phyloP scores from a whole-genome alignment of 2,113 vertebrate genomes.

The Thunnus thynnus region DNA sequence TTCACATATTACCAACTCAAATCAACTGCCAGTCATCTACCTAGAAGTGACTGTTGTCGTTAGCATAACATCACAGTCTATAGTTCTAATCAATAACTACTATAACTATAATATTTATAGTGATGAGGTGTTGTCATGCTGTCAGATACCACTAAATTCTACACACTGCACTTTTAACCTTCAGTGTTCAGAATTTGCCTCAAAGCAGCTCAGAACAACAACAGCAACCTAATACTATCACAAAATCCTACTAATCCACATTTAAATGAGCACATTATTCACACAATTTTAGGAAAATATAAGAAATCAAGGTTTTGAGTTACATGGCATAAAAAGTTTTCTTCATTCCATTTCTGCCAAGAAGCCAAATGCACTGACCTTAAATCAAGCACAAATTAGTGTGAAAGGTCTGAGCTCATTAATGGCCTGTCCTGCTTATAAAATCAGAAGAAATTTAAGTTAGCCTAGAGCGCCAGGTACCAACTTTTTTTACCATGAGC shows the following conservation, averaged over 20 bases:
- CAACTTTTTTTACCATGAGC: neutral
- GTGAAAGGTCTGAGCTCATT: conserved; percentile 21
- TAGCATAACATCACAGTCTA: no score
- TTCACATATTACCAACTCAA: no score
- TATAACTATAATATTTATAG: no score
- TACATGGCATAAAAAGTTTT: neutral
- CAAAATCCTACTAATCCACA: conserved; percentile 14
- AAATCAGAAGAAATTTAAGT: conserved; percentile 1
- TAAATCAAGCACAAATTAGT: conserved; percentile 4
- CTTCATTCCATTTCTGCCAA: neutral
- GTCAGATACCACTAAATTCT: no score
- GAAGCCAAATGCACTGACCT: conserved; percentile 3
- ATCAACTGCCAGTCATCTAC: no score
- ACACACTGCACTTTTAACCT: neutral
- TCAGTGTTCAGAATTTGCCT: conserved; percentile 17
- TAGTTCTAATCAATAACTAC: no score
- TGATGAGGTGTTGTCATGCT: no score
- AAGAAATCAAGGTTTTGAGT: conserved; percentile 23
- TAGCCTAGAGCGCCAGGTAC: neutral
- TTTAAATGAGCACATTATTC: conserved; percentile 18
- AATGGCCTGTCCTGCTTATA: neutral
- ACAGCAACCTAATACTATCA: conserved; percentile 13
- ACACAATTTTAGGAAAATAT: conserved; percentile 4
- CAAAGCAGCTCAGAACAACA: neutral
- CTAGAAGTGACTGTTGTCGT: no score